Evolutionary conservation across 2,113 vertebrate species (phyloP).

Genomic region (Myrmophylax atrothorax): DNA sequence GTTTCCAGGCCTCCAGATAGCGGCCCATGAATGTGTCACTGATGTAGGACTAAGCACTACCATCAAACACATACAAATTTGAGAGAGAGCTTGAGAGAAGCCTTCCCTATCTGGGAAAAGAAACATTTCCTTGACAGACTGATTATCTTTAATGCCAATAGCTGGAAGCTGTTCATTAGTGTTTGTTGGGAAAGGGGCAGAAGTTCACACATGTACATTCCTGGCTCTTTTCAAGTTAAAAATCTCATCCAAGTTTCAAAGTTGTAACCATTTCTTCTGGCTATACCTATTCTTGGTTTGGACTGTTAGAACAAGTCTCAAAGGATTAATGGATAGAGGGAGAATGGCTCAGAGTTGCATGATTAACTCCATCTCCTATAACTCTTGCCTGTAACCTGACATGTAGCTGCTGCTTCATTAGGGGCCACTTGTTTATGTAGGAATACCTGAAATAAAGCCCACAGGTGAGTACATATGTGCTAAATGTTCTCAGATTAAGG

Average conservation of each 20-base stretch:
- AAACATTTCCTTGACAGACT: not conserved
- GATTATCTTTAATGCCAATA: not conserved
- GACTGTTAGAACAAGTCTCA: not conserved
- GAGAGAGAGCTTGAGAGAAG: not conserved
- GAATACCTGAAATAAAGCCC: not conserved
- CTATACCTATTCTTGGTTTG: not conserved
- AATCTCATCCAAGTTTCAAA: not conserved
- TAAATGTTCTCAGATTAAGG: not conserved
- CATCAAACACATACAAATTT: not conserved
- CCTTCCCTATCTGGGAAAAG: not conserved
- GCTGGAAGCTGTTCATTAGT: not conserved
- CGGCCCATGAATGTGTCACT: not conserved
- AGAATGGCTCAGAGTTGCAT: not conserved
- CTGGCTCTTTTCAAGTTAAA: slow-evolving; percentile 3
- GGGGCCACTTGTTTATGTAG: not conserved
- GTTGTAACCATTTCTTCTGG: not conserved
- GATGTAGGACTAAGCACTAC: not conserved
- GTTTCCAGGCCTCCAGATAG: not conserved
- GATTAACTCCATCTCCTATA: not conserved
- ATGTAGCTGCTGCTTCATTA: not conserved
- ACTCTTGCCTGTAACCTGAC: not conserved
- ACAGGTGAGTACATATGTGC: not conserved
- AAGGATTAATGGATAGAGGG: not conserved
- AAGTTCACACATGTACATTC: not conserved
- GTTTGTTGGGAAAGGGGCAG: not conserved